Percentiles rank a stretch among this genome's conserved stretches.
phyloP scores from a whole-genome alignment of 2,797 vertebrate genomes.

The Macroramphosus scolopax region DNA sequence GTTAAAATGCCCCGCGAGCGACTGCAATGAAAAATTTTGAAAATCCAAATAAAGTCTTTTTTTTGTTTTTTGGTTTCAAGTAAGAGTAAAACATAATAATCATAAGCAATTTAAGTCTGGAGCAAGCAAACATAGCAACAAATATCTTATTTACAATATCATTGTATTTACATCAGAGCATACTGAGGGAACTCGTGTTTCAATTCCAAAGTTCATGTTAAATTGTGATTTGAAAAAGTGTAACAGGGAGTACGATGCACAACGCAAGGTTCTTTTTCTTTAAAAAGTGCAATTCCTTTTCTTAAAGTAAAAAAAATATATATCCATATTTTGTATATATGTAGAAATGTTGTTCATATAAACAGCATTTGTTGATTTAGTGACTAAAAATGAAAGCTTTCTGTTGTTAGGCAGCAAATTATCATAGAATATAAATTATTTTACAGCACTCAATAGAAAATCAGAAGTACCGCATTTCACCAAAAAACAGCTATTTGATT shows the following conservation, averaged over 20 bases:
- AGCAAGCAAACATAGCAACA: constrained; percentile 77
- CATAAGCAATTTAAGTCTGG: constrained; percentile 68
- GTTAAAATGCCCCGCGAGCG: constrained; percentile 69
- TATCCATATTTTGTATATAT: constrained; percentile 81
- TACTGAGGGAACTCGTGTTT: constrained; percentile 64
- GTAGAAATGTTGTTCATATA: constrained; percentile 83
- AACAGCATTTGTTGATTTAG: constrained; percentile 77
- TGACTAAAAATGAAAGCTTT: constrained; percentile 71
- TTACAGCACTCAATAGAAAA: constrained; percentile 72
- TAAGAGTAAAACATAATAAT: constrained; percentile 74
- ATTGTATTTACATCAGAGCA: constrained; percentile 77
- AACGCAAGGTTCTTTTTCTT: constrained; percentile 74
- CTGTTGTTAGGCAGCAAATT: constrained; percentile 69
- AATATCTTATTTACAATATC: constrained; percentile 80
- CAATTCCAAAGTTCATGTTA: constrained; percentile 65
- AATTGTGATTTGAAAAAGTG: constrained; percentile 70
- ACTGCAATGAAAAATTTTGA: constrained; percentile 60
- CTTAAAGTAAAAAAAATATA: constrained; percentile 84
- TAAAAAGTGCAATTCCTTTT: constrained; percentile 85
- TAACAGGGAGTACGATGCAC: constrained; percentile 76
- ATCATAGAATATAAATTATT: constrained; percentile 73
- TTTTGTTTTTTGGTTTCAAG: constrained; percentile 81
- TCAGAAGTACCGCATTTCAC: constrained; percentile 71
- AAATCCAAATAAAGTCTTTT: constrained; percentile 73
- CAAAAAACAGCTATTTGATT: constrained; percentile 50